phyloP scores from a whole-genome alignment of 2,113 vertebrate genomes.

The Tapirus terrestris region DNA sequence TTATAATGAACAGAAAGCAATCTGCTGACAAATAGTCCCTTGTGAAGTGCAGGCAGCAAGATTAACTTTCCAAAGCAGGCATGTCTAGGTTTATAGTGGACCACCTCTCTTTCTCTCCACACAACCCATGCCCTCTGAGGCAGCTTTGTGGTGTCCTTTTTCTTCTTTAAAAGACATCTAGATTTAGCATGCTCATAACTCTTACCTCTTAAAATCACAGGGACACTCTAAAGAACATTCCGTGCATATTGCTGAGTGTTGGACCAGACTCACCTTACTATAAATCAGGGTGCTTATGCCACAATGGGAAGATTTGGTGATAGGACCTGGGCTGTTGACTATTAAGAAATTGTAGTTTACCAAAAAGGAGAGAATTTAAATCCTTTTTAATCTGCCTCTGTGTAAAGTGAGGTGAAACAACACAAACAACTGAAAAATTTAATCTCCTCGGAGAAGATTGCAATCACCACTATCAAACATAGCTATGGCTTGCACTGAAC shows the following conservation, averaged over 20 bases:
- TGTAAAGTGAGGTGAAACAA: conserved; percentile 51
- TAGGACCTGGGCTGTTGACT: neutral
- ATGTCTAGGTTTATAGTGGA: neutral
- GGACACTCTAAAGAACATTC: neutral
- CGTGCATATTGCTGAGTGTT: neutral
- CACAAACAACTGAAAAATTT: conserved; percentile 48
- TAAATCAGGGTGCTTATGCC: neutral
- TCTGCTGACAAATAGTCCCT: conserved; percentile 77
- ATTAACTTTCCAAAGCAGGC: conserved; percentile 74
- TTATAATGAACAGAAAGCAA: conserved; percentile 75
- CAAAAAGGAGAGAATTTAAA: neutral
- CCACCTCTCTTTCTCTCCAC: neutral
- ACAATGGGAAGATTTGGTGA: neutral
- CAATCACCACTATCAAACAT: conserved; percentile 58
- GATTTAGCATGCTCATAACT: conserved; percentile 11
- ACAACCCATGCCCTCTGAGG: neutral
- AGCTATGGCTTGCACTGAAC: neutral
- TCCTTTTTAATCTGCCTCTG: conserved; percentile 5
- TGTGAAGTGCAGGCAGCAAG: conserved; percentile 63
- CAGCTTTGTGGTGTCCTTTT: neutral
- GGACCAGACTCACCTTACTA: neutral
- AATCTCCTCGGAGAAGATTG: conserved; percentile 34
- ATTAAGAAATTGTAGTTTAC: conserved; percentile 57
- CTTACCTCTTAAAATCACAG: conserved; percentile 7
- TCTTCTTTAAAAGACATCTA: conserved; percentile 13